phyloP scores from a whole-genome alignment of 92 coral and sea anemone species.

The Heteractis magnifica region DNA sequence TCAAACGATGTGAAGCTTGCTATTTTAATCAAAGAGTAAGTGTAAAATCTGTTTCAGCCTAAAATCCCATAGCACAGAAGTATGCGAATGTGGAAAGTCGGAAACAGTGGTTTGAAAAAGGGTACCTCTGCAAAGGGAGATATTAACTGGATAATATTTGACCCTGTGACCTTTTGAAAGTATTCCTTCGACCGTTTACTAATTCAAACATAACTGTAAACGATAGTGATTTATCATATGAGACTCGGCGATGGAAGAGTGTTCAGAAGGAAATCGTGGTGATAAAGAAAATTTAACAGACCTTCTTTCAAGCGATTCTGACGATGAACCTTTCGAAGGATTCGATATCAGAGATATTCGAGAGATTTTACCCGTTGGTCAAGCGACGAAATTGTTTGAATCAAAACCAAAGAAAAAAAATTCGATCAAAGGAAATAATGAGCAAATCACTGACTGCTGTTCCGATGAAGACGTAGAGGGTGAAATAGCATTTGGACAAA shows the following conservation, averaged over 20 bases:
- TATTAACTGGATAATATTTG: not conserved
- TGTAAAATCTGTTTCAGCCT: no score
- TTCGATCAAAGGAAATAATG: not conserved
- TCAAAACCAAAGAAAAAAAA: not conserved
- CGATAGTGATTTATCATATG: not conserved
- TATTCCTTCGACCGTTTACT: slow-evolving; percentile 3
- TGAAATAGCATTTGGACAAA: not conserved
- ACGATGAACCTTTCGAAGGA: not conserved
- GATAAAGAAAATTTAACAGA: not conserved
- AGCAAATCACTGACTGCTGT: not conserved
- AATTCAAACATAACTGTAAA: not conserved
- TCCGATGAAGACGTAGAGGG: not conserved
- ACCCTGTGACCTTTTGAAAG: not conserved
- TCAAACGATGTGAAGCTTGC: no score
- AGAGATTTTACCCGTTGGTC: slow-evolving; percentile 6
- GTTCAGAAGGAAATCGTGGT: not conserved
- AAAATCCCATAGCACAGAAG: not conserved
- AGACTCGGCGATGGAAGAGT: not conserved
- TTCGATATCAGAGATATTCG: not conserved
- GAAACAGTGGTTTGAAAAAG: not conserved
- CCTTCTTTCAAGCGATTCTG: not conserved
- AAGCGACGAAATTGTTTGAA: not conserved
- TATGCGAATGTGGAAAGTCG: not conserved
- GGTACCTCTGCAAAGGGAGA: not conserved
- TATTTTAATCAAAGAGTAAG: no score